These are phyloP conservation scores for Leptocoma aspasia DNA, from an alignment of 2,113 vertebrate genomes.

Conservation along the genomic window DNA sequence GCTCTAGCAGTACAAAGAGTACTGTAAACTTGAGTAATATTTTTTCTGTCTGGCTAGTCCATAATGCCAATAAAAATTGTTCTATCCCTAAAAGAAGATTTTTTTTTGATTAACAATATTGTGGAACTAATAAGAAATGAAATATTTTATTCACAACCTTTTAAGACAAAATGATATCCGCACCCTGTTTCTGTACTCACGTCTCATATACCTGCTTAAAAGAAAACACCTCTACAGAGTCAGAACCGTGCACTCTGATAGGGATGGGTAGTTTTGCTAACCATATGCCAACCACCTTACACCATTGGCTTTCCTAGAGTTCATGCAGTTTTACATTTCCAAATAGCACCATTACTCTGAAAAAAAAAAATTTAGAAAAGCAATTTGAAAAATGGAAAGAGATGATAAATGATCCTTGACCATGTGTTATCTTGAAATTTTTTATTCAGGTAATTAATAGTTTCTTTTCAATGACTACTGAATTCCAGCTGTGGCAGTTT, in stretches of 20 bases:
- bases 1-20: not conserved
- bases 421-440: not conserved
- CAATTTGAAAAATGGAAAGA: not conserved
- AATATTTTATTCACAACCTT: not conserved
- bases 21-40: not conserved
- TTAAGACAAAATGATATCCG: not conserved
- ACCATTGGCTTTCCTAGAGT: not conserved
- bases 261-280: not conserved
- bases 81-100: not conserved
- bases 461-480: not conserved
- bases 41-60: not conserved
- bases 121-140: not conserved
- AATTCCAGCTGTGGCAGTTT: not conserved
- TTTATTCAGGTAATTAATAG: not conserved
- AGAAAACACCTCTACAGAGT: not conserved
- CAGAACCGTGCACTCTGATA: not conserved
- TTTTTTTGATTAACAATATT: not conserved
- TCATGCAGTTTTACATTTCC: not conserved
- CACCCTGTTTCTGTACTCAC: not conserved
- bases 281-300: not conserved
- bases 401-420: not conserved
- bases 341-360: not conserved
- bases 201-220: not conserved
- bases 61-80: not conserved
- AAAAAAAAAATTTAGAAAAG: not conserved